Percentiles rank a stretch among this genome's conserved stretches.
These are phyloP conservation scores for Hirudo medicinalis DNA, from an alignment of 1,140 invertebrate species.

Conservation along the genomic window DNA sequence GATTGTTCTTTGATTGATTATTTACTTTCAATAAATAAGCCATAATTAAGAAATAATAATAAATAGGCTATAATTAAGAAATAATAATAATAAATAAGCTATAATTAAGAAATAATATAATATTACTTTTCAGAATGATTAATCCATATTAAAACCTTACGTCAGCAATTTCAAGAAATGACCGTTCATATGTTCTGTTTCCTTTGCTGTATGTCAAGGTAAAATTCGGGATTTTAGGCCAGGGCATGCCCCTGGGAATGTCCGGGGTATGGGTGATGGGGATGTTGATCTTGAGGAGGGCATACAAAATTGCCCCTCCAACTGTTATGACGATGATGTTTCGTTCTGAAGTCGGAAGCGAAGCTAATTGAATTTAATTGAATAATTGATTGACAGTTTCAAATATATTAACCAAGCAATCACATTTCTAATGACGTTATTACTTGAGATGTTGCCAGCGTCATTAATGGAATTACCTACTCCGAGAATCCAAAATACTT, in stretches of 20 bases:
- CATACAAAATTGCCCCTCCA: slow-evolving; percentile 3
- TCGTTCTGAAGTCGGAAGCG: not conserved
- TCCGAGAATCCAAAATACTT: slow-evolving; percentile 19
- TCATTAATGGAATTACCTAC: slow-evolving; percentile 11
- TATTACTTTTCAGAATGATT: too few species aligned
- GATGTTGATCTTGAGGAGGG: not conserved
- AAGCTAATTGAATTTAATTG: too few species aligned
- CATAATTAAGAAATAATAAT: not conserved
- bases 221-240: not conserved
- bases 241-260: not conserved
- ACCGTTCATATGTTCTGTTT: not conserved
- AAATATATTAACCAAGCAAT: too few species aligned
- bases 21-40: not conserved
- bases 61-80: not conserved
- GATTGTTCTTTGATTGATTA: not conserved
- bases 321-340: slow-evolving; percentile 12
- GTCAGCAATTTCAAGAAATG: not conserved
- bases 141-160: not conserved
- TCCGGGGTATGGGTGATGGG: not conserved
- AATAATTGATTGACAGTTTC: too few species aligned
- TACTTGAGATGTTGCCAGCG: too few species aligned
- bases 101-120: not conserved
- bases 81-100: not conserved
- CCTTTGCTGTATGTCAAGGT: not conserved
- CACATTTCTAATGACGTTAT: too few species aligned